Evolutionary conservation across 2,797 vertebrate species (phyloP).

Genomic region (Emys orbicularis): DNA sequence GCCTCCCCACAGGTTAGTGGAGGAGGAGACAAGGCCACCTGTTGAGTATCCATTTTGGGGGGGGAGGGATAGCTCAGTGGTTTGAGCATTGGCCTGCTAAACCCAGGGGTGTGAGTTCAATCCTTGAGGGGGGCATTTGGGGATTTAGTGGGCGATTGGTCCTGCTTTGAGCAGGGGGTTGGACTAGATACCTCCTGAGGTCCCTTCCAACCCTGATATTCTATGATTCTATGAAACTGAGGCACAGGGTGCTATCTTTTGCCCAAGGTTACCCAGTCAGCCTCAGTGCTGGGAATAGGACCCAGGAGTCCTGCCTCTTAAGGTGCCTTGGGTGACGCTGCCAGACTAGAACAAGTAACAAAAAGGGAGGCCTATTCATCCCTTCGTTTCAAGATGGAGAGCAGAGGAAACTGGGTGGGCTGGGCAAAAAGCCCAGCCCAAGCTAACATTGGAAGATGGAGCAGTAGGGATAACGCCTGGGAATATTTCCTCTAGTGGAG

Average conservation of each 20-base stretch:
- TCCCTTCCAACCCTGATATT: too few species aligned
- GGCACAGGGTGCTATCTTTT: background rate
- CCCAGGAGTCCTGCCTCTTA: background rate
- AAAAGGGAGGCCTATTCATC: background rate
- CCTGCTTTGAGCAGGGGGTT: too few species aligned
- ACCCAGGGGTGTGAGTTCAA: too few species aligned
- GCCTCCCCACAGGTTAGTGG: background rate
- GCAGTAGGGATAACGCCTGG: constrained; percentile 24
- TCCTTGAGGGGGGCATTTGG: too few species aligned
- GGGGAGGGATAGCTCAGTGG: too few species aligned
- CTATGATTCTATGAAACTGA: background rate
- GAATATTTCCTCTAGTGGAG: constrained; percentile 16
- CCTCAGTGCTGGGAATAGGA: background rate
- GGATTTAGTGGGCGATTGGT: too few species aligned
- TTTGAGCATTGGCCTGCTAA: too few species aligned
- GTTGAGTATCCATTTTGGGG: background rate
- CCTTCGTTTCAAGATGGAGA: rapidly evolving
- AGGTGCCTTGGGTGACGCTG: rapidly evolving
- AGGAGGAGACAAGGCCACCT: background rate
- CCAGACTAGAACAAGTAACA: background rate
- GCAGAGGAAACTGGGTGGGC: background rate
- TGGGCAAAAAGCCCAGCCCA: background rate
- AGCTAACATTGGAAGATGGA: background rate
- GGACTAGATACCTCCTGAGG: too few species aligned
- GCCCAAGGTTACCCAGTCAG: too few species aligned